Evolutionary conservation across 1,140 invertebrate genomes (phyloP), one percentile per base, ranked within the genome.

Genomic region (Wiebesia pumilae): DNA sequence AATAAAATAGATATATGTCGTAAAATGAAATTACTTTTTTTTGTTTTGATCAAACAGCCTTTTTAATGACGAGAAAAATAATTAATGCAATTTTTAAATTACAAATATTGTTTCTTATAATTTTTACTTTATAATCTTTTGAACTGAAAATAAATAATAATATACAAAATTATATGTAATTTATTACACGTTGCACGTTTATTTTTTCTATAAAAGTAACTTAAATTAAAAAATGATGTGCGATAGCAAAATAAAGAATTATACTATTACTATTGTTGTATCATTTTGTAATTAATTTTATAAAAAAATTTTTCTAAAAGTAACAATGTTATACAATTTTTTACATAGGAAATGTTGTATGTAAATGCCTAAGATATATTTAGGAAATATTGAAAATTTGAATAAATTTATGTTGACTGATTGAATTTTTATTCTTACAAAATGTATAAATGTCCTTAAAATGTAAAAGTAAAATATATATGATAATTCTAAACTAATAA

Each of bases 371-470:
- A 38, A 82, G 69, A 62, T 24, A n/a, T 51, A 67, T 69, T 69
- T 19, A 16, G 54, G 16, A 73, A 75, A 81, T 85, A 33, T 81
- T 51, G 16, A 67, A 62, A 81, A 35, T 43, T 24, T 58, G 27
- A 79, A 71, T 47, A 38, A 71, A 54, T 67, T 78, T 77, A 77
- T 40, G 38, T 80, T 40, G 35, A 51, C 27, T 24, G 35, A 80
- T 69, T 35, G 24, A 81, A 86, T 67, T 58, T 78, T 51, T 75
- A 33, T 71, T 62, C 35, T 79, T 79, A 87, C 6, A 83, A 87
- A 87, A 87, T 87, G 83, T 78, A 79, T 79, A 78, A 83, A 83
- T 82, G 43, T 38, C 62, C 58, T 87, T 80, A 67, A 51, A 81
- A 40, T 65, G 80, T 87, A 87, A 62, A 43, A 54, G 10, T 86